These are phyloP conservation scores for Thalassophryne amazonica DNA, from an alignment of 2,797 vertebrate species.

Conservation along the genomic window DNA sequence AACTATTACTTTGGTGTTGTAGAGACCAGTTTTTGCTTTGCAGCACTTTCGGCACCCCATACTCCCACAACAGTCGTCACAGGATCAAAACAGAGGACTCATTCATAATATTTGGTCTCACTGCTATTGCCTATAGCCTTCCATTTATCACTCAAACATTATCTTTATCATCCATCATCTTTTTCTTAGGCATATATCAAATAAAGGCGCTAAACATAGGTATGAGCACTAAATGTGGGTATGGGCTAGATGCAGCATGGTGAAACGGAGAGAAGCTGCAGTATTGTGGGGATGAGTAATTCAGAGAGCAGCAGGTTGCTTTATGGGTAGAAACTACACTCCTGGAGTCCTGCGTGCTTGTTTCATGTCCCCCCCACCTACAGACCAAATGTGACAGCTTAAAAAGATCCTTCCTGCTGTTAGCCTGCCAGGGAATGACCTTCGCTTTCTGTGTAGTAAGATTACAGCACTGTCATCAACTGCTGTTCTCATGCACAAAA, in stretches of 20 bases:
- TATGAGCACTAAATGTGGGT: neutral
- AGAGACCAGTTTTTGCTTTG: too few relatives aligned
- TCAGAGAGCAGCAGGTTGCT: constrained; percentile 36
- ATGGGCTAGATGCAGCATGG: neutral
- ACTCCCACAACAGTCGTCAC: too few relatives aligned
- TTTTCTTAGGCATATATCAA: too few relatives aligned
- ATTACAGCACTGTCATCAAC: constrained; percentile 50
- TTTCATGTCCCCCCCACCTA: constrained; percentile 67
- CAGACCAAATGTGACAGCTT: constrained; percentile 42
- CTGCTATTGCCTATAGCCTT: too few relatives aligned
- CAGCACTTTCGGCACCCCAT: too few relatives aligned
- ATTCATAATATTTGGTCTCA: too few relatives aligned
- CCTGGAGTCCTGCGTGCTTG: constrained; percentile 36
- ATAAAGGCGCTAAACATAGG: neutral
- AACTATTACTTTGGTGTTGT: too few relatives aligned
- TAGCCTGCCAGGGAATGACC: constrained; percentile 70
- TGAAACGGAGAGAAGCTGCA: neutral
- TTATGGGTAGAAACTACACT: constrained; percentile 38
- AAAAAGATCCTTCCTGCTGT: constrained; percentile 71
- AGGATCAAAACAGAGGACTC: too few relatives aligned
- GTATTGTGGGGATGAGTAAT: constrained; percentile 11
- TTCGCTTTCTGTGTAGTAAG: constrained; percentile 76
- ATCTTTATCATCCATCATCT: too few relatives aligned
- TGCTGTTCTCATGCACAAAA: constrained; percentile 58
- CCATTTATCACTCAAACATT: too few relatives aligned